Conservation (phyloP, 2,113 vertebrate species). For the Muscicapa adusta region DNA sequence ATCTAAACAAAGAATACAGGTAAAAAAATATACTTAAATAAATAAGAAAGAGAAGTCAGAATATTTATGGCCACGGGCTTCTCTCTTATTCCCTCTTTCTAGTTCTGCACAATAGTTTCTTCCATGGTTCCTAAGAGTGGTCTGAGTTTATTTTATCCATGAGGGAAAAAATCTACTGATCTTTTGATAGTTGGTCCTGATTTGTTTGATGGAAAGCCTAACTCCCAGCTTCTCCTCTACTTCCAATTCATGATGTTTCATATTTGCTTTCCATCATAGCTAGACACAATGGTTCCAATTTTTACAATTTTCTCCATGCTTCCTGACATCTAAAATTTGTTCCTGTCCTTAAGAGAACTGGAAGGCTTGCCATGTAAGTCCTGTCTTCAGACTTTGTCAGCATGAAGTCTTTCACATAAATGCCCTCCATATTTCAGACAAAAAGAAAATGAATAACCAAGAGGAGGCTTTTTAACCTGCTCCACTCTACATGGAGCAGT, state of each 20-base stretch:
- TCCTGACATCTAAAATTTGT: neutral
- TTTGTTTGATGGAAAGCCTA: neutral
- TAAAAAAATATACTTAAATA: neutral
- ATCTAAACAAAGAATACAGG: neutral
- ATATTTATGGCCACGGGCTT: neutral
- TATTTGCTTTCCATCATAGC: neutral
- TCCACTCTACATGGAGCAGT: neutral
- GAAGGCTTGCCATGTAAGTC: neutral
- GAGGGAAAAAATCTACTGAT: neutral
- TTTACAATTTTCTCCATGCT: neutral
- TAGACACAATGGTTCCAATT: neutral
- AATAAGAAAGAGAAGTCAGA: neutral
- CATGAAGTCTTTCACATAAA: neutral
- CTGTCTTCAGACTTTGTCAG: neutral
- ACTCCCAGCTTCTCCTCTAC: neutral
- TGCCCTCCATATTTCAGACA: neutral
- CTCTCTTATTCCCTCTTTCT: neutral
- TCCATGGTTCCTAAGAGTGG: neutral
- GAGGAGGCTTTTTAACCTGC: neutral
- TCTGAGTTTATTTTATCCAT: neutral
- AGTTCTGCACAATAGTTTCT: neutral
- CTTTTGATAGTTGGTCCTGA: neutral
- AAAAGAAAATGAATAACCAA: neutral
- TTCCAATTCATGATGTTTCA: neutral
- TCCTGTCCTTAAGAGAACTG: neutral